These are phyloP conservation scores for Myotis pilosus DNA, from an alignment of 2,797 vertebrate genomes.

Conservation along the genomic window DNA sequence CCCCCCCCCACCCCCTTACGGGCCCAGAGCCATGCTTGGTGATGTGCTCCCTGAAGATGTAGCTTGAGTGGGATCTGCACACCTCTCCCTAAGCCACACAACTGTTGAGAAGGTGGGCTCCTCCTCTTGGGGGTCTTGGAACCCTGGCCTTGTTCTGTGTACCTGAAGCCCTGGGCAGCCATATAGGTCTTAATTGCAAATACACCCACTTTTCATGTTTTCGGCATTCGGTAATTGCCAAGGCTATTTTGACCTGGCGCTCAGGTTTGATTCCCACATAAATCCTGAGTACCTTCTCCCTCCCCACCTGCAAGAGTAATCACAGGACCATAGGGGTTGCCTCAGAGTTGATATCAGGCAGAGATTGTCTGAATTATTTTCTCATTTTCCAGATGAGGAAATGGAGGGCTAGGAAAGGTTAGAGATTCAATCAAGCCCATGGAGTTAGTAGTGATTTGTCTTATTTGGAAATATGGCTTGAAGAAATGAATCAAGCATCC, in stretches of 20 bases:
- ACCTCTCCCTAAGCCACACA: neutral
- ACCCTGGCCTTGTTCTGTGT: neutral
- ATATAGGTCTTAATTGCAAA: neutral
- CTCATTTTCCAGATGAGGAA: conserved; percentile 39
- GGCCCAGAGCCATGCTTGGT: neutral
- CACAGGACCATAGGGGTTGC: neutral
- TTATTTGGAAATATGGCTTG: neutral
- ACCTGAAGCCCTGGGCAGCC: neutral
- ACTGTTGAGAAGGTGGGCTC: neutral
- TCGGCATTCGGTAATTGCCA: neutral
- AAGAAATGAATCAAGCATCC: neutral
- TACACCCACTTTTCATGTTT: neutral
- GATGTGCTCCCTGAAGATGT: neutral
- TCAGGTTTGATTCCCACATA: neutral
- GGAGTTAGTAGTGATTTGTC: neutral
- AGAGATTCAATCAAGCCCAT: neutral
- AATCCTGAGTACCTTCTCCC: neutral
- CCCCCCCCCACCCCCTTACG: neutral
- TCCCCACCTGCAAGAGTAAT: neutral
- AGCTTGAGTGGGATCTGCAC: neutral
- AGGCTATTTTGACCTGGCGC: neutral
- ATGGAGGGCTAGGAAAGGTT: neutral
- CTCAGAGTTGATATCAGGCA: neutral
- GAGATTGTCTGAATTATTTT: neutral
- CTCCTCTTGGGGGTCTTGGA: neutral